Conservation (phyloP, 2,888 invertebrate species). For the Pimpla rufipes region DNA sequence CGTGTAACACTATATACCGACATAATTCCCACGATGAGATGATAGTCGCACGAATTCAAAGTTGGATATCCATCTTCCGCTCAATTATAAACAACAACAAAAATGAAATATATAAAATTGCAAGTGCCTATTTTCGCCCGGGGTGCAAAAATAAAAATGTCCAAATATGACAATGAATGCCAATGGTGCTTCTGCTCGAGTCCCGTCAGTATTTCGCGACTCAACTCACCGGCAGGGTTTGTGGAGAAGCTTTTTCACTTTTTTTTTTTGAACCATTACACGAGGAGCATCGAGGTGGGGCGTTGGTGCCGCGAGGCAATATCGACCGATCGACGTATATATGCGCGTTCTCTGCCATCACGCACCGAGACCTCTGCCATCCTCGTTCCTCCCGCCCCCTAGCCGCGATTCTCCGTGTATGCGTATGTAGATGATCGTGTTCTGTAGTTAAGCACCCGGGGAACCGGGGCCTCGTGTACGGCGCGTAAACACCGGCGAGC, state of each 20-base stretch:
- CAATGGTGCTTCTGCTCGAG: background rate
- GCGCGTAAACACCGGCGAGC: conserved; percentile 61
- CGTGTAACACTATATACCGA: too few species aligned
- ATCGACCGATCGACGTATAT: conserved; percentile 64
- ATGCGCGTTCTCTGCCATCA: conserved; percentile 42
- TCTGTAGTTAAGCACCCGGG: conserved; percentile 1
- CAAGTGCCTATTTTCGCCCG: too few species aligned
- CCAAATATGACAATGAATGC: background rate
- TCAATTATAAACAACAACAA: too few species aligned
- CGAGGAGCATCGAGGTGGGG: conserved; percentile 36
- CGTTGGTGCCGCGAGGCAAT: conserved; percentile 46
- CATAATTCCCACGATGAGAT: too few species aligned
- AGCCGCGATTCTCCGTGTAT: conserved; percentile 24
- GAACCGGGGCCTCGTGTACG: conserved; percentile 41
- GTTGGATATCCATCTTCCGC: too few species aligned
- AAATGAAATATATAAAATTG: too few species aligned
- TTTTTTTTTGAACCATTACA: conserved; percentile 24
- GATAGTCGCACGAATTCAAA: too few species aligned
- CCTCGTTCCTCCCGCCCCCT: conserved; percentile 20
- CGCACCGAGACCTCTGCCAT: conserved; percentile 44
- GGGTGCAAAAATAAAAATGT: background rate
- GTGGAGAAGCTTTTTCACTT: background rate
- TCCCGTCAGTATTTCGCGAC: background rate
- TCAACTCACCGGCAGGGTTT: background rate
- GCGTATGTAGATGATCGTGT: conserved; percentile 42